phyloP scores from a whole-genome alignment of 2,888 invertebrate species.

The Torymus texanus region DNA sequence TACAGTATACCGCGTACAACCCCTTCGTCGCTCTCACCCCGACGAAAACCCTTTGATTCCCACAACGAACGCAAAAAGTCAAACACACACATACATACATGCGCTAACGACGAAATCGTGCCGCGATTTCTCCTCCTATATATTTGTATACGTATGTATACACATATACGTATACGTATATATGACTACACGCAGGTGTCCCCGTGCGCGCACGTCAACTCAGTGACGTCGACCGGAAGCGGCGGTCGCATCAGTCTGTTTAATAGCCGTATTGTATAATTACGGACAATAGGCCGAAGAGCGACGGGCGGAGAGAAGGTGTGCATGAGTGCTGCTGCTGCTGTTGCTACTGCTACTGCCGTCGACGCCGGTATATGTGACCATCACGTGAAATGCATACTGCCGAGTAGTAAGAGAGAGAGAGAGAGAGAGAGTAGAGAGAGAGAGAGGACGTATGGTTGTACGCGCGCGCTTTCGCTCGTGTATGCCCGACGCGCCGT shows the following conservation, averaged over 20 bases:
- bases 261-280: conserved; percentile 76
- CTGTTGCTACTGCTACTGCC: no score
- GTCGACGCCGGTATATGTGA: no score
- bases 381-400: no score
- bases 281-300: conserved; percentile 71
- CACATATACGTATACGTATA: conserved; percentile 30
- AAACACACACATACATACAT: no score
- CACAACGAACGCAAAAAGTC: neutral
- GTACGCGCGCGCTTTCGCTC: no score
- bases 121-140: neutral
- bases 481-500: conserved; percentile 49
- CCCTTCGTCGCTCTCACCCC: neutral
- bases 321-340: conserved; percentile 50
- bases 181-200: conserved; percentile 24
- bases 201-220: neutral
- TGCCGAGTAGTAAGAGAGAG: neutral
- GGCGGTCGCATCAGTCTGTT: conserved; percentile 75
- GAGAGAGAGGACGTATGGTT: neutral
- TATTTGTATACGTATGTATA: neutral
- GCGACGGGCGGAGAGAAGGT: conserved; percentile 63
- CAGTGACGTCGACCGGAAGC: conserved; percentile 67
- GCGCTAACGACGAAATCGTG: neutral
- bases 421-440: conserved; percentile 7
- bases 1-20: neutral
- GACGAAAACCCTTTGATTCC: no score